Conservation (phyloP, 2,113 vertebrate genomes). For the Lepidothrix coronata region DNA sequence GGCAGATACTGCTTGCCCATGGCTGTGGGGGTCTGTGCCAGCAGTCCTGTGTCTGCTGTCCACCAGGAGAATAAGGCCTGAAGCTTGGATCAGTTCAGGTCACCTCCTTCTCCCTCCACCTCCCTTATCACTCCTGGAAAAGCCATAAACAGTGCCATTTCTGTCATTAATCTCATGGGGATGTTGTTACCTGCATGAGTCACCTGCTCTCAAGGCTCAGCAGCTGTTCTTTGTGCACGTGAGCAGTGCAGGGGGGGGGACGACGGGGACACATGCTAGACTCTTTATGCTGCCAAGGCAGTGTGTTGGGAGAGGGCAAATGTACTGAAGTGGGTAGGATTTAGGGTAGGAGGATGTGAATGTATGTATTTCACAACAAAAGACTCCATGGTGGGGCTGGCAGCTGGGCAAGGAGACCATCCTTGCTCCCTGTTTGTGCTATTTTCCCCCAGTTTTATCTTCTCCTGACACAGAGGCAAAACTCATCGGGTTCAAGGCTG, state of each 20-base stretch:
- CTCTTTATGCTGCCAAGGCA: not conserved
- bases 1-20: rapidly evolving
- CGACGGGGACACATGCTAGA: not conserved
- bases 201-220: not conserved
- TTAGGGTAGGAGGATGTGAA: not conserved
- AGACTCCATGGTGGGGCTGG: rapidly evolving
- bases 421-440: not conserved
- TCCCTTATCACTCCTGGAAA: not conserved
- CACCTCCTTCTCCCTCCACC: not conserved
- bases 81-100: not conserved
- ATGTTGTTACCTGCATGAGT: rapidly evolving
- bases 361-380: rapidly evolving
- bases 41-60: not conserved
- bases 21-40: not conserved
- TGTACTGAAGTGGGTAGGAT: not conserved
- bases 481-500: not conserved
- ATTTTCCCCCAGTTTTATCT: not conserved
- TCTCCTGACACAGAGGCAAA: not conserved
- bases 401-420: not conserved
- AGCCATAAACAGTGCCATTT: not conserved
- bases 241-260: too few species aligned
- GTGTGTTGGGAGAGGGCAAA: not conserved
- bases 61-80: rapidly evolving
- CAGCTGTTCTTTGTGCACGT: not conserved
- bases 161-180: rapidly evolving